Conservation (phyloP, 2,113 vertebrate genomes). For the Lepus europaeus region DNA sequence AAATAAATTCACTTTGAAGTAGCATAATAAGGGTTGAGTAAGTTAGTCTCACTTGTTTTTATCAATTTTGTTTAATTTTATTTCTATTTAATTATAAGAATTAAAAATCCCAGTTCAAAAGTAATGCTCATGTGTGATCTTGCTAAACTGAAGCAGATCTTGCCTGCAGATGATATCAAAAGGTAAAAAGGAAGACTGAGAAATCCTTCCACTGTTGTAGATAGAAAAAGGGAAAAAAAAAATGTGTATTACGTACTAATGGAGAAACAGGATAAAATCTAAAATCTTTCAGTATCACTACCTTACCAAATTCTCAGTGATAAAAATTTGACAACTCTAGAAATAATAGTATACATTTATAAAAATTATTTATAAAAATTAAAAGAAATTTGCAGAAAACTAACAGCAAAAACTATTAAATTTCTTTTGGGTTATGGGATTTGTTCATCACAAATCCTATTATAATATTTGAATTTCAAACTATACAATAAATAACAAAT, state of each 20-base stretch:
- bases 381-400: not conserved
- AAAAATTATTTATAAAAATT: not conserved
- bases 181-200: not conserved
- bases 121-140: not conserved
- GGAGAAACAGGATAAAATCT: not conserved
- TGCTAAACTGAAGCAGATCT: not conserved
- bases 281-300: not conserved
- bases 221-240: conserved; percentile 15
- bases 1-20: not conserved
- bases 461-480: conserved; percentile 32
- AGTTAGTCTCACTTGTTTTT: not conserved
- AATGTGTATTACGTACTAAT: not conserved
- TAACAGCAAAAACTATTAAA: not conserved
- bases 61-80: not conserved
- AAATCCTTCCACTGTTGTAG: not conserved
- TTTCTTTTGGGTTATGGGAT: not conserved
- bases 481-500: not conserved
- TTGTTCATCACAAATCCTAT: not conserved
- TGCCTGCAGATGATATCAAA: not conserved
- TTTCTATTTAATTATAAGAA: not conserved
- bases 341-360: not conserved
- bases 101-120: not conserved
- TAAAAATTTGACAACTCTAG: not conserved
- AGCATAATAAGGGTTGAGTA: not conserved
- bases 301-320: not conserved